A percentile compares a stretch with the other conserved stretches of the same genome.
Evolutionary conservation across 2,113 vertebrate genomes (phyloP).

Genomic region (Phalacrocorax carbo): DNA sequence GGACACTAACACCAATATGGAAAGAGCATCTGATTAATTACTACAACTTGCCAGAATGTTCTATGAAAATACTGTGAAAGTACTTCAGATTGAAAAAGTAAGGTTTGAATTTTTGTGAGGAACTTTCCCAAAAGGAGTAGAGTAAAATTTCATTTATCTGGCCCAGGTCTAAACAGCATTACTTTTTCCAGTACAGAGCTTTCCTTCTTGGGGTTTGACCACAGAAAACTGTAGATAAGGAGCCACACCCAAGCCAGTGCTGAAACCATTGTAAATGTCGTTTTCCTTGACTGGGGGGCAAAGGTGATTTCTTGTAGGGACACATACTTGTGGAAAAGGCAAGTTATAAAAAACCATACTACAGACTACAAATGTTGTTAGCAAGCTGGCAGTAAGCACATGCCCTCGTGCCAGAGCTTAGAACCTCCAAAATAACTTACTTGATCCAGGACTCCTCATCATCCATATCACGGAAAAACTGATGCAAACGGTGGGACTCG

Average conservation of each 20-base stretch:
- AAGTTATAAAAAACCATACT: background rate
- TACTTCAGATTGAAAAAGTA: background rate
- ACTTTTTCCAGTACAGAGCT: background rate
- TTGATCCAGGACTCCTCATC: conserved; percentile 99
- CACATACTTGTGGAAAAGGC: background rate
- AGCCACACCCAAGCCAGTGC: background rate
- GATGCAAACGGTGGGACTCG: conserved; percentile 95
- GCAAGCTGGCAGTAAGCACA: background rate
- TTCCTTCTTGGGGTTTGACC: background rate
- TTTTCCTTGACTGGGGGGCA: background rate
- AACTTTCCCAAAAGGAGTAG: background rate
- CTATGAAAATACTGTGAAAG: background rate
- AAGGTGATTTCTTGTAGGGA: background rate
- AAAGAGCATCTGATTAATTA: background rate
- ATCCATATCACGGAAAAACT: conserved; percentile 98
- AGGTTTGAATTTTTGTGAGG: background rate
- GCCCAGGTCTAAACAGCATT: background rate
- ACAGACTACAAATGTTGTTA: background rate
- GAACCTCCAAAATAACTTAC: conserved; percentile 67
- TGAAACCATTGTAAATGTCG: background rate
- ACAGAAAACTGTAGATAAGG: background rate
- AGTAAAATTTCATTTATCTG: background rate
- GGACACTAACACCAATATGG: background rate
- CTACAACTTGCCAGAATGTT: background rate
- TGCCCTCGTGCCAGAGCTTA: fast-evolving